Base-by-base conservation (phyloP, 35 echinoderm and acorn worm species). In the Ophioderma brevispina region DNA sequence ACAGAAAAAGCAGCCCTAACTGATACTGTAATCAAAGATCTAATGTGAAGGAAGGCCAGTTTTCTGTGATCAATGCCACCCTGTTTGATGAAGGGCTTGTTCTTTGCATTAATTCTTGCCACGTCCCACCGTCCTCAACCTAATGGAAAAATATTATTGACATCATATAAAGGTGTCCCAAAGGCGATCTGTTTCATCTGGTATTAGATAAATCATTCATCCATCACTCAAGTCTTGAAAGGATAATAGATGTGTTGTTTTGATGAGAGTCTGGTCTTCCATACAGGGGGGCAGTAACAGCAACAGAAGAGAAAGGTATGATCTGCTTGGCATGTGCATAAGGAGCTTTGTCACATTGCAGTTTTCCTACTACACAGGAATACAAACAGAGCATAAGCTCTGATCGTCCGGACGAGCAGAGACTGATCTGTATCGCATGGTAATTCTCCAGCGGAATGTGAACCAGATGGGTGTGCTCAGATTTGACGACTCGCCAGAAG, bases 161-260 rank as follows among this genome's bases (percentile, higher is more conserved):
- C 32, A 49, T 78, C 31, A 78, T 78, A 39, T 59, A 78, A 41
- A 78, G 86, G 30, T 87, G 64, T 35, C 25, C 86, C 39, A 42
- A 70, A n/a, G n/a, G 86, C 8, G 21, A 87, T 78, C 78, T 70
- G 38, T 36, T 78, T 76, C 37, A 87, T 78, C 36, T 87, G 13
- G 6, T 89, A 76, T 55, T 89, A 37, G 87, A 80, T 79, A 89
- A 75, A 38, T 89, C 35, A 55, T 41, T 13, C 19, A 78, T 33
- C 87, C 87, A 80, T 89, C 76, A 46, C 78, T 89, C 78, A 90
- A 90, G 76, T 40, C 81, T 82, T 59, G 88, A 50, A 33, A 82
- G 31, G 82, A 83, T 75, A 81, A 79, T 82, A 41, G 50, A 37
- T 31, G 23, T 37, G 76, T 40, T 56, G 87, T 80, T 76, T 35